A percentile compares a stretch with the other conserved stretches of the same genome.
Evolutionary conservation across 2,888 invertebrate genomes (phyloP).

Genomic region (Cheilosia variabilis): DNA sequence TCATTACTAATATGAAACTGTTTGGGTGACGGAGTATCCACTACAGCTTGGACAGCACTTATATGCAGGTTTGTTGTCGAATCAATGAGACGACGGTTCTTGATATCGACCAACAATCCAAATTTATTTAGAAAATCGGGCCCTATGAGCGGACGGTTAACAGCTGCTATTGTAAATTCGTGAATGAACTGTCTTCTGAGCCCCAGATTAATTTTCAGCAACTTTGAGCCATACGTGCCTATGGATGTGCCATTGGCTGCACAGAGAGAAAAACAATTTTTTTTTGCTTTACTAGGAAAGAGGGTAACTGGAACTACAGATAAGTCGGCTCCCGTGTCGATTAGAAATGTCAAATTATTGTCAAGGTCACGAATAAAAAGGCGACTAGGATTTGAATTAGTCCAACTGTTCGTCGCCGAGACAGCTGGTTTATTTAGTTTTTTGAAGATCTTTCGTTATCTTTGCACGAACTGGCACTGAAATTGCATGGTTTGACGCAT

Average conservation of each 20-base stretch:
- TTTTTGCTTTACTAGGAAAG: conserved; percentile 10
- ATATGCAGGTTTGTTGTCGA: conserved; percentile 27
- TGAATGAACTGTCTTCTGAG: conserved; percentile 17
- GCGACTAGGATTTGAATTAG: background rate
- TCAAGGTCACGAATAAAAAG: conserved; percentile 8
- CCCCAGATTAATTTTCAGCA: conserved; percentile 31
- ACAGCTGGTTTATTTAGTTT: conserved; percentile 11
- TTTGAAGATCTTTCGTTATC: background rate
- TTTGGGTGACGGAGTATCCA: conserved; percentile 29
- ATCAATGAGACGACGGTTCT: conserved; percentile 11
- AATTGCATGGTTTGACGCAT: conserved; percentile 10
- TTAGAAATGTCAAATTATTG: conserved; percentile 15
- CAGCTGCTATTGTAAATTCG: conserved; percentile 16
- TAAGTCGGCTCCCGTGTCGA: conserved; percentile 23
- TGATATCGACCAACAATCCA: conserved; percentile 35
- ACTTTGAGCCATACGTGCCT: conserved; percentile 28
- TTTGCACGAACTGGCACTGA: background rate
- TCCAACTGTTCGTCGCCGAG: conserved; percentile 3
- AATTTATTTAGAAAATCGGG: conserved; percentile 51
- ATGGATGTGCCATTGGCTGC: conserved; percentile 38
- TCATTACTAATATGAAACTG: conserved; percentile 8
- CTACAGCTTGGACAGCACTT: conserved; percentile 16
- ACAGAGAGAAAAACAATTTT: conserved; percentile 5
- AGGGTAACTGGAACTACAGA: conserved; percentile 14
- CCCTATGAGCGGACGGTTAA: conserved; percentile 27